These are phyloP conservation scores for Rhinatrema bivittatum DNA, from an alignment of 2,797 vertebrate species.

Conservation along the genomic window DNA sequence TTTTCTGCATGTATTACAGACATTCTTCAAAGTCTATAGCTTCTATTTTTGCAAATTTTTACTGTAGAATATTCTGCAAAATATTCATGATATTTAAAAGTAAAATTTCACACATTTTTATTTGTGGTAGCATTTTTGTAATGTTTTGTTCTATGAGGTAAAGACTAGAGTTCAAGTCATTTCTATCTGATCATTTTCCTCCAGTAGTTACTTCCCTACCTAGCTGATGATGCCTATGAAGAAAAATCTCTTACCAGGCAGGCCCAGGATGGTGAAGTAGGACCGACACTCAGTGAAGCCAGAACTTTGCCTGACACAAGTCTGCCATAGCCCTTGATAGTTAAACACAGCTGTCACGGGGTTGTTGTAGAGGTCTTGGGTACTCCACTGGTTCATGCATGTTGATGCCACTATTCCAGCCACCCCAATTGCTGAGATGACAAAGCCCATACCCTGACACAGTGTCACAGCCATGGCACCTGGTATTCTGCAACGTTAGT, in stretches of 20 bases:
- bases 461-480: constrained; percentile 67
- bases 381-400: constrained; percentile 83
- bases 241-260: constrained; percentile 67
- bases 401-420: constrained; percentile 65
- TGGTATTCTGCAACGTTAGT: fast-evolving
- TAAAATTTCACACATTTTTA: too few relatives aligned
- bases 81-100: too few relatives aligned
- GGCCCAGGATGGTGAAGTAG: constrained; percentile 81
- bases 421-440: constrained; percentile 65
- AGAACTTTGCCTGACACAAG: constrained; percentile 72
- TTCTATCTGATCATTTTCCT: too few relatives aligned
- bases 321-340: constrained; percentile 80
- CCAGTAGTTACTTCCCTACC: too few relatives aligned
- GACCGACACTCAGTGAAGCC: constrained; percentile 81
- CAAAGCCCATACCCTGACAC: constrained; percentile 77
- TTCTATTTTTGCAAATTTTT: too few relatives aligned
- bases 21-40: too few relatives aligned
- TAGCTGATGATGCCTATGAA: too few relatives aligned
- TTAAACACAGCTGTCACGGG: constrained; percentile 71
- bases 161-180: too few relatives aligned
- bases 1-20: too few relatives aligned
- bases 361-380: constrained; percentile 74
- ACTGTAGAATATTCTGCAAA: too few relatives aligned
- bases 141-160: too few relatives aligned
- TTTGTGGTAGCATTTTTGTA: too few relatives aligned